A percentile compares a stretch with the other conserved stretches of the same genome.
These are phyloP conservation scores for Aurelia sp. DNA, from an alignment of 30 jellyfish, hydroid and myxozoan genomes.

Conservation along the genomic window DNA sequence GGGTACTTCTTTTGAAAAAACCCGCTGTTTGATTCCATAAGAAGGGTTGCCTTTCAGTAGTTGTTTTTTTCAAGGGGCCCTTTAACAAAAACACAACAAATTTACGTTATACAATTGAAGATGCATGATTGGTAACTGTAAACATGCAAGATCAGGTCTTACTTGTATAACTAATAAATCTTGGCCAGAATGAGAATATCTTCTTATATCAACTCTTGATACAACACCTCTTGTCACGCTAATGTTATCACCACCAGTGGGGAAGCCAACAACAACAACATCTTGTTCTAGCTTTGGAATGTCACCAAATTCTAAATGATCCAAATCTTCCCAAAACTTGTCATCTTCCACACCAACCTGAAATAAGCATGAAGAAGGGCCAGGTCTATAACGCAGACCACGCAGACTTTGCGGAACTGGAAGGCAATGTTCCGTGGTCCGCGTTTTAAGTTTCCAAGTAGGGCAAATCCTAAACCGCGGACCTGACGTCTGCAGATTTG, in stretches of 20 bases:
- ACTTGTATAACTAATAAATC: slow-evolving; percentile 87
- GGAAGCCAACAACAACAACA: slow-evolving; percentile 88
- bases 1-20: too few relatives aligned
- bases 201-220: slow-evolving; percentile 83
- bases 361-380: background rate
- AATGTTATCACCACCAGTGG: slow-evolving; percentile 91
- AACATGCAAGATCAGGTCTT: background rate
- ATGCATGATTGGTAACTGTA: background rate
- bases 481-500: too few relatives aligned
- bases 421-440: too few relatives aligned
- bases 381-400: too few relatives aligned
- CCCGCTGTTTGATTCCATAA: too few relatives aligned
- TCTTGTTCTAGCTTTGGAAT: slow-evolving; percentile 86
- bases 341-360: slow-evolving; percentile 87
- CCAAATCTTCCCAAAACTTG: slow-evolving; percentile 77
- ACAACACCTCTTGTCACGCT: slow-evolving; percentile 94
- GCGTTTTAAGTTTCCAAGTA: too few relatives aligned
- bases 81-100: too few relatives aligned
- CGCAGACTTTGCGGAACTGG: too few relatives aligned
- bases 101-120: background rate
- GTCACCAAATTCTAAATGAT: slow-evolving; percentile 75
- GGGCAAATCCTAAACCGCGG: too few relatives aligned
- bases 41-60: too few relatives aligned
- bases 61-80: too few relatives aligned
- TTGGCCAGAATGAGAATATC: slow-evolving; percentile 86